Percentiles rank a stretch among this genome's conserved stretches.
Evolutionary conservation across 2,113 vertebrate genomes (phyloP).

Genomic region (Chaenocephalus aceratus): DNA sequence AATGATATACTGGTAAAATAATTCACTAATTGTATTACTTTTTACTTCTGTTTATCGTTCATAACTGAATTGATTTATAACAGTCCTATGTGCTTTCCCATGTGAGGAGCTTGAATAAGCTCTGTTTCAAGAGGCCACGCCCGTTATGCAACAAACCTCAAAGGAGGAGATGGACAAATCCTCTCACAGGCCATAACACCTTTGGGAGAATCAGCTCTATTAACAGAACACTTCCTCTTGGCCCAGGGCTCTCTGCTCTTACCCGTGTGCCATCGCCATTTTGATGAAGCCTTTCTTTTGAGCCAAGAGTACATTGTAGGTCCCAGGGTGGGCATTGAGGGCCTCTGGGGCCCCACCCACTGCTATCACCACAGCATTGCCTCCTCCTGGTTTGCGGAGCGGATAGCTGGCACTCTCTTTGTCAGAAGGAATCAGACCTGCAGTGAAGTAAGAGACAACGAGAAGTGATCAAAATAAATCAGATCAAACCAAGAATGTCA

Average conservation of each 20-base stretch:
- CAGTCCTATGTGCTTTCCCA: constrained; percentile 21
- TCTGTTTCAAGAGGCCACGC: constrained; percentile 47
- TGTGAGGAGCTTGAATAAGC: constrained; percentile 31
- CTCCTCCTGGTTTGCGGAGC: constrained; percentile 78
- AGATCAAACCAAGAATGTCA: background rate
- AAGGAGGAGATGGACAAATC: constrained; percentile 11
- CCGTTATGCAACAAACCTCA: background rate
- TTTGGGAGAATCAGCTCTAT: constrained; percentile 6
- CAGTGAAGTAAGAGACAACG: constrained; percentile 8
- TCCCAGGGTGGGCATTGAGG: constrained; percentile 89
- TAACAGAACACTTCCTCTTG: constrained; percentile 6
- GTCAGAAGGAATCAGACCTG: constrained; percentile 91
- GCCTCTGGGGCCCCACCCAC: constrained; percentile 92
- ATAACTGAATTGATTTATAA: constrained; percentile 14
- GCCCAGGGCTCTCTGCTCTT: constrained; percentile 45
- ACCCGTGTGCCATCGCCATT: constrained; percentile 91
- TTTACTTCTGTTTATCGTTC: background rate
- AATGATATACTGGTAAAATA: background rate
- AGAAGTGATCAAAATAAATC: background rate
- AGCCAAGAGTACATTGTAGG: constrained; percentile 85
- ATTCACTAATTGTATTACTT: background rate
- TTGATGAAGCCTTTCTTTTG: constrained; percentile 94
- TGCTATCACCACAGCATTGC: constrained; percentile 86
- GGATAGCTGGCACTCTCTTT: constrained; percentile 86
- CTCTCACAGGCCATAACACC: constrained; percentile 12